These are phyloP conservation scores for Circaetus gallicus DNA, from an alignment of 2,113 vertebrate genomes.

Conservation along the genomic window DNA sequence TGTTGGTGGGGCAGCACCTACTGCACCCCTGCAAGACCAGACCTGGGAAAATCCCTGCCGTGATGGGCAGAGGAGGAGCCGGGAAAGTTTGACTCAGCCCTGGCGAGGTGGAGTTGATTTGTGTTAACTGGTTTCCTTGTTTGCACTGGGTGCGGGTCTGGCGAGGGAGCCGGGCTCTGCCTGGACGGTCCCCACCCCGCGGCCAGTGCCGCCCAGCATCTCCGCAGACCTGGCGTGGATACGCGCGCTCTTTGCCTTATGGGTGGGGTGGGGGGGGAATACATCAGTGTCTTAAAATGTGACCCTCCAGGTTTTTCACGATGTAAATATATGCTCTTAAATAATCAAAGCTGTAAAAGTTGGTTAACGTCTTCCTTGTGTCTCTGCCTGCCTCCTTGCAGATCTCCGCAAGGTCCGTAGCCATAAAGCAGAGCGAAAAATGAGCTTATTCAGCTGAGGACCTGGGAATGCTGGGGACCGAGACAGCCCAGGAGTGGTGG, in stretches of 20 bases:
- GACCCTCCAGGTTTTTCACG: neutral
- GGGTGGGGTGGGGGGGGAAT: too few relatives aligned
- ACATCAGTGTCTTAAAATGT: neutral
- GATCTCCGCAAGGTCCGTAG: neutral
- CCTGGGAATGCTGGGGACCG: neutral
- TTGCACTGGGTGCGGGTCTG: neutral
- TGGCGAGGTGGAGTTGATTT: neutral
- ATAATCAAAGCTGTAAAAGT: neutral
- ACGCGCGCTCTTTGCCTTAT: neutral
- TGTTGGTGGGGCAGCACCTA: neutral
- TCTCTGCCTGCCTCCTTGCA: neutral
- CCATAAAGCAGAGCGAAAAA: neutral
- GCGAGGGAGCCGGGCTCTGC: accelerated
- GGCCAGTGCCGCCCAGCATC: accelerated
- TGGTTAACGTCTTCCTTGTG: neutral
- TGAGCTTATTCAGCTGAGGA: neutral
- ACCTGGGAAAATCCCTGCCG: neutral
- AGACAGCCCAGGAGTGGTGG: neutral
- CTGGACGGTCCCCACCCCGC: accelerated
- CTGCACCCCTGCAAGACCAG: neutral
- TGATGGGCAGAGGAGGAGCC: neutral
- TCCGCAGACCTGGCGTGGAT: accelerated
- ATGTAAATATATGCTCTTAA: neutral
- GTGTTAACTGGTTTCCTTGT: neutral
- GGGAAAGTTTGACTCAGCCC: neutral